These are phyloP conservation scores for Neosilurus mollespiculum DNA, from an alignment of 2,797 vertebrate species.

Conservation along the genomic window DNA sequence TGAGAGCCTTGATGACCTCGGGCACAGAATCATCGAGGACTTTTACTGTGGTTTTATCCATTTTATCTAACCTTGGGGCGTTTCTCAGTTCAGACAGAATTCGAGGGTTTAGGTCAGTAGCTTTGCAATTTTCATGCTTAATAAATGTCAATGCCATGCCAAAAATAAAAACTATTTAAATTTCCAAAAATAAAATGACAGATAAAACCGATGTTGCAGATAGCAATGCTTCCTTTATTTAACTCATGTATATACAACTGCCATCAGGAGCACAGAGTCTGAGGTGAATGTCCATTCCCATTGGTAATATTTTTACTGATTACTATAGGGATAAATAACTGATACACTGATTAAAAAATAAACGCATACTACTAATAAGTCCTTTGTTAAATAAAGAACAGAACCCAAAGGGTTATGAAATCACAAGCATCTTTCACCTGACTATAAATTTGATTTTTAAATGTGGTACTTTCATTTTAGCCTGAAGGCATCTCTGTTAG, in stretches of 20 bases:
- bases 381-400: neutral
- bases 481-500: slow-evolving; percentile 17
- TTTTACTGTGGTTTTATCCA: slow-evolving; percentile 56
- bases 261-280: neutral
- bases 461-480: neutral
- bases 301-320: neutral
- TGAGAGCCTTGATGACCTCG: slow-evolving; percentile 48
- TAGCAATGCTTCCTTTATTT: neutral
- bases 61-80: slow-evolving; percentile 24
- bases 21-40: slow-evolving; percentile 69
- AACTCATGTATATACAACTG: too few relatives aligned
- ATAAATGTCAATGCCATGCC: neutral
- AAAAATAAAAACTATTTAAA: neutral
- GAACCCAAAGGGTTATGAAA: neutral
- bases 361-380: neutral
- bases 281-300: neutral
- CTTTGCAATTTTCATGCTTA: neutral
- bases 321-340: neutral
- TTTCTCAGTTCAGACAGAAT: slow-evolving; percentile 14
- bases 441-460: neutral
- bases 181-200: neutral
- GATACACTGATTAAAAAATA: neutral
- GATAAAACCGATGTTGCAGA: too few relatives aligned
- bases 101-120: slow-evolving; percentile 9
- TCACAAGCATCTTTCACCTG: neutral